Evolutionary conservation across 2,113 vertebrate genomes (phyloP).

Genomic region (Ciconia maguari): DNA sequence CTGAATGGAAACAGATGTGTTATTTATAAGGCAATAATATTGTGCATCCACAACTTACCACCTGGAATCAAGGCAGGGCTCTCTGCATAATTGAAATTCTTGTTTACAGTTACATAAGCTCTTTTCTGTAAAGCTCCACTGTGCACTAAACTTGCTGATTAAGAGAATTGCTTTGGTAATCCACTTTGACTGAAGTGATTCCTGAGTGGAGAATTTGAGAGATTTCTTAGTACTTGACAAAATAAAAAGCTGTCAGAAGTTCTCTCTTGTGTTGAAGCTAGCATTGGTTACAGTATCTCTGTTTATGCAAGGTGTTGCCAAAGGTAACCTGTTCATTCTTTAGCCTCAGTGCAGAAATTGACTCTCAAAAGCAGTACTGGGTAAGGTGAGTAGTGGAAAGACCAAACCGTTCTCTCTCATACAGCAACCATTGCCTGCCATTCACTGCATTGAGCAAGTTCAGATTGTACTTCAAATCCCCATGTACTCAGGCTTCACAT

Average conservation of each 20-base stretch:
- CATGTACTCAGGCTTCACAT: not conserved
- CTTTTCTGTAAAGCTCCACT: not conserved
- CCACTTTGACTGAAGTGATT: not conserved
- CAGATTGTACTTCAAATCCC: not conserved
- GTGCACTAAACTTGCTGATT: not conserved
- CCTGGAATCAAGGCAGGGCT: not conserved
- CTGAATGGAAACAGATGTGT: not conserved
- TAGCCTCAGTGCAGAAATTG: not conserved
- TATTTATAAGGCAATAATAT: not conserved
- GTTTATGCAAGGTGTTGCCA: not conserved
- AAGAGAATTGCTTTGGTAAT: constrained; percentile 1
- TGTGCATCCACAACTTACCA: not conserved
- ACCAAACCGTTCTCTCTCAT: accelerated
- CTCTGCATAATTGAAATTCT: not conserved
- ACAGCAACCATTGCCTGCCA: accelerated
- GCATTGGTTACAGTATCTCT: not conserved
- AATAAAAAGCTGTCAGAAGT: not conserved
- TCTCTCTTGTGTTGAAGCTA: not conserved
- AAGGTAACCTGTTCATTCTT: not conserved
- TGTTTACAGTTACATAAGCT: not conserved
- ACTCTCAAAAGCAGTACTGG: not conserved
- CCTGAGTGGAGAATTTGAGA: not conserved
- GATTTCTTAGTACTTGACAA: not conserved
- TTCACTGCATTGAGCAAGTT: not conserved
- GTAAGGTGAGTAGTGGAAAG: not conserved